Percentiles rank a stretch among this genome's conserved stretches.
These are phyloP conservation scores for Gnathonemus longibarbis DNA, from an alignment of 2,113 vertebrate genomes.

Conservation along the genomic window DNA sequence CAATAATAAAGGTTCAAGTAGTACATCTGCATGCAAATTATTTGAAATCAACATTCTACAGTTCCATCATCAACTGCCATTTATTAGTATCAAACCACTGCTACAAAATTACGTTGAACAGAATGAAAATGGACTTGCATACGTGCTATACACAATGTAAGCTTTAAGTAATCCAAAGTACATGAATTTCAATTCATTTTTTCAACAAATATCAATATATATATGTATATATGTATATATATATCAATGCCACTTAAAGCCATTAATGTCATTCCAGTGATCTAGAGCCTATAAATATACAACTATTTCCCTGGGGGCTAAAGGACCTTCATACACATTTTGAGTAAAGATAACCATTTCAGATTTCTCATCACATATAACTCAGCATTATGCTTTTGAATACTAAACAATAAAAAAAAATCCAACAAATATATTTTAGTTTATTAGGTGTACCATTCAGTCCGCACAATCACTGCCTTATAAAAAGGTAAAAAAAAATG, in stretches of 20 bases:
- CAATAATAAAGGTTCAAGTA: not conserved
- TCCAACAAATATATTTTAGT: conserved; percentile 20
- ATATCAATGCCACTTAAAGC: conserved; percentile 67
- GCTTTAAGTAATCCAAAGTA: conserved; percentile 60
- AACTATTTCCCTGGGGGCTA: conserved; percentile 58
- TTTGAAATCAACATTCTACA: conserved; percentile 39
- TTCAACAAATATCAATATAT: conserved; percentile 36
- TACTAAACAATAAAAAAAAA: conserved; percentile 33
- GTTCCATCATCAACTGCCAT: conserved; percentile 63
- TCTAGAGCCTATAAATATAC: conserved; percentile 64
- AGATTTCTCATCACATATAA: conserved; percentile 49
- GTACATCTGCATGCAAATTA: conserved; percentile 25
- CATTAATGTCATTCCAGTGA: conserved; percentile 63
- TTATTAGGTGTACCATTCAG: conserved; percentile 10
- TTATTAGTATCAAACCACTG: conserved; percentile 74
- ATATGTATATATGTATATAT: conserved; percentile 64
- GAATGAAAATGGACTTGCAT: conserved; percentile 64
- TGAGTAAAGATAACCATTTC: conserved; percentile 53
- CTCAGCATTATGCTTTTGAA: conserved; percentile 42
- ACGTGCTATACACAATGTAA: conserved; percentile 67
- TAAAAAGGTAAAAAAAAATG: conserved; percentile 18
- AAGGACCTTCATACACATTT: conserved; percentile 57
- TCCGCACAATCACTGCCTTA: conserved; percentile 15
- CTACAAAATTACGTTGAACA: conserved; percentile 68
- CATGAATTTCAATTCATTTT: conserved; percentile 45